A percentile compares a stretch with the other conserved stretches of the same genome.
phyloP scores from a whole-genome alignment of 2,113 vertebrate species.

The Mus pahari region DNA sequence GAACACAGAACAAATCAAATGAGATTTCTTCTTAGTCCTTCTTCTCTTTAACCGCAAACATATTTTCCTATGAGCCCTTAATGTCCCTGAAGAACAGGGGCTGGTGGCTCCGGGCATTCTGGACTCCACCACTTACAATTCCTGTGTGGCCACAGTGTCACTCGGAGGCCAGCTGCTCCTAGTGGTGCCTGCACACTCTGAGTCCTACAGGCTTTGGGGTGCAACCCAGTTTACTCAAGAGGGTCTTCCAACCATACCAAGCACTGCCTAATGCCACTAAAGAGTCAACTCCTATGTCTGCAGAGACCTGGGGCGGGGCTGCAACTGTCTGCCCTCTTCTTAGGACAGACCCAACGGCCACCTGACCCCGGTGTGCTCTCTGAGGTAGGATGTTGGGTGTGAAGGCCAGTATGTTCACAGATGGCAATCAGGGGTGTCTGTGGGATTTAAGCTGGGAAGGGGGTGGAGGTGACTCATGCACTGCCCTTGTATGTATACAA shows the following conservation, averaged over 20 bases:
- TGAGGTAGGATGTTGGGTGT: rapidly evolving
- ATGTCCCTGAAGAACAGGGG: background rate
- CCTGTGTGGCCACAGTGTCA: rapidly evolving
- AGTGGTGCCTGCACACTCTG: rapidly evolving
- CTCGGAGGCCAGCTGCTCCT: background rate
- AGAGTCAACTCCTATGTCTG: rapidly evolving
- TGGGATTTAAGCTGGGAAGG: background rate
- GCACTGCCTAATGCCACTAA: rapidly evolving
- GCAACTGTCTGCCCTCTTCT: rapidly evolving
- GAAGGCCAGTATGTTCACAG: rapidly evolving
- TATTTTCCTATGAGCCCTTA: constrained; percentile 67
- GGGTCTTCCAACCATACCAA: rapidly evolving
- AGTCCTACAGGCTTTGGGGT: background rate
- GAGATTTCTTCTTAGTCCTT: constrained; percentile 83
- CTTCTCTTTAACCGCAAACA: constrained; percentile 78
- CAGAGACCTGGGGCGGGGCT: rapidly evolving
- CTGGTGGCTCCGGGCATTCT: no score
- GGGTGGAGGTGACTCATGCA: background rate
- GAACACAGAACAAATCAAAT: constrained; percentile 89
- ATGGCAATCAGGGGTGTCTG: rapidly evolving
- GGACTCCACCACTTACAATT: background rate
- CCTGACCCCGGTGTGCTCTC: background rate
- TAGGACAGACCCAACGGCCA: background rate
- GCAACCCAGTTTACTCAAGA: background rate
- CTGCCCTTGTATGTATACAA: background rate